A percentile compares a stretch with the other conserved stretches of the same genome.
Evolutionary conservation across 2,113 vertebrate species (phyloP).

Genomic region (Zeus faber): DNA sequence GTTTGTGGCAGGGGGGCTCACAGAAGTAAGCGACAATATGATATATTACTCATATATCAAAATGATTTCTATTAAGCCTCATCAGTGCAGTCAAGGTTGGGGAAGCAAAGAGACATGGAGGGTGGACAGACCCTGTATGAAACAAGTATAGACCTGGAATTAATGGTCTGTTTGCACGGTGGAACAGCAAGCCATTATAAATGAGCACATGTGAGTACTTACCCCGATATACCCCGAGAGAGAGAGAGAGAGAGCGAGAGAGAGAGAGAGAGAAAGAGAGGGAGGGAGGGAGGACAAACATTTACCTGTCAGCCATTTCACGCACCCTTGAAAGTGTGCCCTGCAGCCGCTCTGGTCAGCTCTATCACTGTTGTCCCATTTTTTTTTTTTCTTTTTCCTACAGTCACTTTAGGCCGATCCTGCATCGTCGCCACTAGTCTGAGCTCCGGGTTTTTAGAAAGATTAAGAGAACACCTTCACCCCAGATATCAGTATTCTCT

Average conservation of each 20-base stretch:
- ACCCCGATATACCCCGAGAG: constrained; percentile 14
- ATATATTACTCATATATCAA: no score
- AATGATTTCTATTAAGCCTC: no score
- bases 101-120: constrained; percentile 1
- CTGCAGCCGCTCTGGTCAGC: constrained; percentile 6
- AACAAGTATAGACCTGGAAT: constrained; percentile 54
- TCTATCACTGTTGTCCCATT: neutral
- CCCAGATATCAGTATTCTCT: no score
- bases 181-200: constrained; percentile 30
- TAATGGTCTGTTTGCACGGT: constrained; percentile 61
- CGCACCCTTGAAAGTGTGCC: no score
- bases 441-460: neutral
- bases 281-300: constrained; percentile 24
- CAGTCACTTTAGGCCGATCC: no score
- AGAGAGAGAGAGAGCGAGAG: constrained; percentile 1
- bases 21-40: no score
- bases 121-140: constrained; percentile 13
- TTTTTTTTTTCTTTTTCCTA: constrained; percentile 1
- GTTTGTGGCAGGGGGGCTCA: no score
- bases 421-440: no score
- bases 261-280: no score
- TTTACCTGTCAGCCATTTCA: constrained; percentile 40
- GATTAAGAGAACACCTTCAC: neutral
- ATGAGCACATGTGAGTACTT: constrained; percentile 33
- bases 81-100: constrained; percentile 1